phyloP scores from a whole-genome alignment of 1,140 invertebrate genomes.

The Hetaerina americana region DNA sequence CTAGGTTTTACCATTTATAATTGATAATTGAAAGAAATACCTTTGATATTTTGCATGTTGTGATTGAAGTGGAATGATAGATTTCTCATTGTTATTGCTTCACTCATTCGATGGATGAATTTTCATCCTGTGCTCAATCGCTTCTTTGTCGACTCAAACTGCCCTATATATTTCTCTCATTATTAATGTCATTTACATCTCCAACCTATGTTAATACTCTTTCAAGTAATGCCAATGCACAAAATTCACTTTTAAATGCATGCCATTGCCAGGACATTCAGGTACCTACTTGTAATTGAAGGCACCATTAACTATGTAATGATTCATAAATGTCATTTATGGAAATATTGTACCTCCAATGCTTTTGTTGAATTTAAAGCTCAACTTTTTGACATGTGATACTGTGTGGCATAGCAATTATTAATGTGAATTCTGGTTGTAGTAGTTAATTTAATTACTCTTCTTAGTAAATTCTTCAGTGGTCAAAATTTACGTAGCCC shows the following conservation, averaged over 20 bases:
- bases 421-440: slow-evolving; percentile 2
- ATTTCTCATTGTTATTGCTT: neutral
- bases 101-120: neutral
- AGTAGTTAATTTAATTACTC: slow-evolving; percentile 1
- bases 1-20: too few relatives aligned
- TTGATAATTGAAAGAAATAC: too few relatives aligned
- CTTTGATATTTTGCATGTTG: neutral
- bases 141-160: too few relatives aligned
- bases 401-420: slow-evolving; percentile 11
- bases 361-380: slow-evolving; percentile 12
- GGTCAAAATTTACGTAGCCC: neutral
- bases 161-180: too few relatives aligned
- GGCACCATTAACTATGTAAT: slow-evolving; percentile 5
- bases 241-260: neutral
- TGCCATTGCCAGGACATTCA: neutral
- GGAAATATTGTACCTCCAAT: neutral
- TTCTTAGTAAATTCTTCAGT: neutral
- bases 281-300: neutral
- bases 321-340: slow-evolving; percentile 2
- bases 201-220: neutral
- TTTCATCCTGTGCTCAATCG: too few relatives aligned
- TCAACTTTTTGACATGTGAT: slow-evolving; percentile 17
- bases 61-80: neutral
- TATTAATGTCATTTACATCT: neutral
- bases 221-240: neutral